Percentiles rank a stretch among this genome's conserved stretches.
Conservation (phyloP, 1,140 invertebrate species). For the Rhopalosiphum padi region DNA sequence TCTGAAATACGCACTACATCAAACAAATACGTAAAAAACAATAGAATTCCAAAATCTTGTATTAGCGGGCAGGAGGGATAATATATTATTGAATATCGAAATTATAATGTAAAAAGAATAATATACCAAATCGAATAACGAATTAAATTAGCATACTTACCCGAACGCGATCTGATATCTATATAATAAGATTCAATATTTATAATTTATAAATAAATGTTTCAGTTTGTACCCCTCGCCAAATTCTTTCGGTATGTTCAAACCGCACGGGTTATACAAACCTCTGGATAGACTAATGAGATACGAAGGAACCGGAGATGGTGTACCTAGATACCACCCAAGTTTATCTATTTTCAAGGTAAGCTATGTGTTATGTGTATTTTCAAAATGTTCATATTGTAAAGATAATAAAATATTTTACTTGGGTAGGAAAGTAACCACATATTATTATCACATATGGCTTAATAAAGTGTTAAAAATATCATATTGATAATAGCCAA, state of each 20-base stretch:
- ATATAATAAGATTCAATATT: not conserved
- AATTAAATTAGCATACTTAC: not conserved
- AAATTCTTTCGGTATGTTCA: not conserved
- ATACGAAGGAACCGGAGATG: not conserved
- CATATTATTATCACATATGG: no score
- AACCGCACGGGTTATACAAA: not conserved
- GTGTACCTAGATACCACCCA: not conserved
- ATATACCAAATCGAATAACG: not conserved
- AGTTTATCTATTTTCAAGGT: slow-evolving; percentile 18
- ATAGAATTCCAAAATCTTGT: not conserved
- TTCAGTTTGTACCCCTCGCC: not conserved
- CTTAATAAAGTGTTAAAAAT: no score
- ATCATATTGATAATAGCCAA: no score
- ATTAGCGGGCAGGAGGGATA: not conserved
- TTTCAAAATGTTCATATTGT: not conserved
- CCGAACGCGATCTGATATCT: not conserved
- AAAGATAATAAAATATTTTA: not conserved
- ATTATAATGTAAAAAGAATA: not conserved
- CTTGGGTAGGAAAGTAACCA: not conserved
- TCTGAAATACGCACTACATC: not conserved
- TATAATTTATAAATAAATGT: not conserved
- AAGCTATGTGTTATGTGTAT: not conserved
- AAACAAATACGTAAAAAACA: not conserved
- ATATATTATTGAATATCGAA: not conserved
- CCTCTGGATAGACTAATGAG: slow-evolving; percentile 24